A percentile compares a stretch with the other conserved stretches of the same genome.
Evolutionary conservation across 2,797 vertebrate genomes (phyloP).

Genomic region (Sardinella longiceps): DNA sequence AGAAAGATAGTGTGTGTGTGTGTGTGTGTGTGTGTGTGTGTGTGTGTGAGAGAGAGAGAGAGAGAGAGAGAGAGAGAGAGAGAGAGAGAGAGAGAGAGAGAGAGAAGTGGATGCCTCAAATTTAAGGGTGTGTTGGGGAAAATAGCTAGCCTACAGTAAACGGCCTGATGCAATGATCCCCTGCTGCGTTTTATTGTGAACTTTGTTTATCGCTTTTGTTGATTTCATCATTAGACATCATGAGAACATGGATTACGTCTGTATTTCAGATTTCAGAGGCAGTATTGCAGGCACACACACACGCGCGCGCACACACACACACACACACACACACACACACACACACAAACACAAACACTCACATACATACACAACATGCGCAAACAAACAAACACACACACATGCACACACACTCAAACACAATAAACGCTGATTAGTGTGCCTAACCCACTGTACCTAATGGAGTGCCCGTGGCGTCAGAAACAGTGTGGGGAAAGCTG

Average conservation of each 20-base stretch:
- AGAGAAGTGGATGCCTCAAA: not conserved
- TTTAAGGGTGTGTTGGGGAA: not conserved
- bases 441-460: slow-evolving; percentile 5
- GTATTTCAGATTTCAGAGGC: not conserved
- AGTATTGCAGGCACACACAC: not conserved
- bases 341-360: not conserved
- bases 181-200: not conserved
- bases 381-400: slow-evolving; percentile 26
- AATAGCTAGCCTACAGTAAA: not conserved
- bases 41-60: no score
- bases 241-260: not conserved
- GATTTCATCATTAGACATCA: not conserved
- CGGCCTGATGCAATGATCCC: not conserved
- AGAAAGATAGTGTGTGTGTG: no score
- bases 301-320: not conserved
- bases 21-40: no score
- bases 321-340: not conserved
- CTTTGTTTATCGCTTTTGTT: not conserved
- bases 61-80: no score
- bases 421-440: slow-evolving; percentile 21
- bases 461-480: not conserved
- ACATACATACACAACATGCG: not conserved
- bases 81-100: no score
- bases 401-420: not conserved
- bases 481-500: slow-evolving; percentile 5